phyloP scores from a whole-genome alignment of 2,797 vertebrate species.

The Rhinatrema bivittatum region DNA sequence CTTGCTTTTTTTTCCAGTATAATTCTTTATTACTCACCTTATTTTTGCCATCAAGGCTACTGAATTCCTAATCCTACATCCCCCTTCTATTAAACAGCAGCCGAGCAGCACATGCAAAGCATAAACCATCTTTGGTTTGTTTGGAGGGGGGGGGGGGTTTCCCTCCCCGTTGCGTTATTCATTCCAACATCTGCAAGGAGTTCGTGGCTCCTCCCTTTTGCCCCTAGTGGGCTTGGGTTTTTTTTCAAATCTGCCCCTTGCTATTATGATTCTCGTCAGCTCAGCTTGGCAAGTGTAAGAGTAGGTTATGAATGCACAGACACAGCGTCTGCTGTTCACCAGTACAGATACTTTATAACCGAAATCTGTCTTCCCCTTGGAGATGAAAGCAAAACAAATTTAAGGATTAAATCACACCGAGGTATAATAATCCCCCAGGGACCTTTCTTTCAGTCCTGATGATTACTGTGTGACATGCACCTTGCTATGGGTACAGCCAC shows the following conservation, averaged over 20 bases:
- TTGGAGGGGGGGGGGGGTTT: no score
- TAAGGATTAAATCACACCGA: slow-evolving; percentile 62
- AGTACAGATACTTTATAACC: slow-evolving; percentile 47
- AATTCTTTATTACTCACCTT: no score
- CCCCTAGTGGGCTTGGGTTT: no score
- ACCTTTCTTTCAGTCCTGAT: slow-evolving; percentile 54
- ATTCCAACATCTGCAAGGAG: no score
- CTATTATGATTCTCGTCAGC: slow-evolving; percentile 22
- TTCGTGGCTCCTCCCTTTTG: neutral
- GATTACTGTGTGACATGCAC: slow-evolving; percentile 35
- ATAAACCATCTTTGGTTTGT: no score
- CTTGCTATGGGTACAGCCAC: slow-evolving; percentile 42
- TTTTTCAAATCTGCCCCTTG: neutral
- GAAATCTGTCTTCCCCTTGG: slow-evolving; percentile 53
- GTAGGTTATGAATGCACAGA: slow-evolving; percentile 40
- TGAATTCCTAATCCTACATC: no score
- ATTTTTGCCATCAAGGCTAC: no score
- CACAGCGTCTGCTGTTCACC: slow-evolving; percentile 30
- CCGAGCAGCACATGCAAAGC: no score
- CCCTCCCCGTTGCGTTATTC: no score
- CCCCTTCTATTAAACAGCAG: no score
- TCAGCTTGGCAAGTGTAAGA: slow-evolving; percentile 36
- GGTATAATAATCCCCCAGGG: slow-evolving; percentile 54
- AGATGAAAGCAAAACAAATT: slow-evolving; percentile 63
- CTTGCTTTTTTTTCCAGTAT: no score